Evolutionary conservation across 2,797 vertebrate genomes (phyloP), one percentile per base, ranked within the genome.

Genomic region (Bovichtus diacanthus): DNA sequence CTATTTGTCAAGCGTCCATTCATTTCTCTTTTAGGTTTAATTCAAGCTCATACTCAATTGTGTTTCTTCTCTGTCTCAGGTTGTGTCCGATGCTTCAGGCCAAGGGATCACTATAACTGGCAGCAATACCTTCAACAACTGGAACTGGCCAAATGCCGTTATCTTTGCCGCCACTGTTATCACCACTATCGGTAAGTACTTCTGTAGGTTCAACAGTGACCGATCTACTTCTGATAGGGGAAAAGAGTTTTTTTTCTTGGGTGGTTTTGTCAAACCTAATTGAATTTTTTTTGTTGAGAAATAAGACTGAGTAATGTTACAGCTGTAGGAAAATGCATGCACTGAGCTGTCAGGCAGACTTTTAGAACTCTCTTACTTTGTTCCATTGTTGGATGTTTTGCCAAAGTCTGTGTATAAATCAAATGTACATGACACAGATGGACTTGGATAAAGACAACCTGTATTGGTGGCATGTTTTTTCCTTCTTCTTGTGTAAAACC

Each of bases 101-200:
- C 96, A 99, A 86, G 98, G 98, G 0, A 96, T 99, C 91, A 98
- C 98, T 41, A 99, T 99, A 80, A 98, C 96, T 0, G 97, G 97
- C 77, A 97, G 96, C 73, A 96, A 96, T 83, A 96, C 97, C 34
- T 99, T 99, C 86, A 99, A 99, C 93, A 99, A 99, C 90, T 99
- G 98, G 98, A 99, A 99, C 80, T 99, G 98, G 98, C 96, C 98
- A 13, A 99, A 99, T 1, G 98, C 98, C 0, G 97, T 99, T 82
- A 99, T 99, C 87, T 99, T 99, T 80, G 98, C 98, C 46, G 98
- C 98, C 74, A 99, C 98, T 0, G 97, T 99, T 68, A 99, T 99
- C 87, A 99, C 98, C 43, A 99, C 98, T 19, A 99, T 99, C 0
- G 98, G 98, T 99, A 90, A 88, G 93, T 83, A 62, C 71, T 62